Conservation (phyloP, 2,888 invertebrate genomes). For the Tinea pellionella region DNA sequence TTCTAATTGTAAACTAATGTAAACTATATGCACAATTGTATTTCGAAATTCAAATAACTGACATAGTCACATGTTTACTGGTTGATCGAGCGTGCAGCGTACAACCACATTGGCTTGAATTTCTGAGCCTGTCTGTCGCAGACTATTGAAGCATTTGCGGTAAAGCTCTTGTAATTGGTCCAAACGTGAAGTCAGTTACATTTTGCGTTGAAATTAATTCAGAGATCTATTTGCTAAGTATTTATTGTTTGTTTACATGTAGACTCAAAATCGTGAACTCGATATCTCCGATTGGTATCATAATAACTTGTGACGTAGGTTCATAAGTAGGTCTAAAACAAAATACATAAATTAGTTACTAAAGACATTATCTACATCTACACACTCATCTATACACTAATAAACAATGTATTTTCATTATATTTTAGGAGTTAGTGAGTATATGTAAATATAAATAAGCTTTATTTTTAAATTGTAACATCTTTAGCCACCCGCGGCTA, state of each 20-base stretch:
- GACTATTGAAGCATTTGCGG: slow-evolving; percentile 1
- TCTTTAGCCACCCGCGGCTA: no score
- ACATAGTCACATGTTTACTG: slow-evolving; percentile 3
- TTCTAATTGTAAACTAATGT: background rate
- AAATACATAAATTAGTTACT: no score
- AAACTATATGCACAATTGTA: background rate
- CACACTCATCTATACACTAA: no score
- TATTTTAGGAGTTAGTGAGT: no score
- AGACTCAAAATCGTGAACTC: no score
- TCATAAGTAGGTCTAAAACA: no score
- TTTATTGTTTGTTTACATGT: background rate
- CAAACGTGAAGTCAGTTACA: slow-evolving; percentile 1
- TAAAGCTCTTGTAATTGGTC: background rate
- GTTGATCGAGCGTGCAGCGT: background rate
- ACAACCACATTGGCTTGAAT: background rate
- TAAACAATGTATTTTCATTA: no score
- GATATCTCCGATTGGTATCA: no score
- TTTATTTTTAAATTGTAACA: no score
- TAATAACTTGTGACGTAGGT: no score
- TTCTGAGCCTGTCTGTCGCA: background rate
- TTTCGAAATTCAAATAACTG: background rate
- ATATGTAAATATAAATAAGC: no score
- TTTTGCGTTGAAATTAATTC: background rate
- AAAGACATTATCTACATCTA: no score
- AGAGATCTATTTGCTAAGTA: background rate